Evolutionary conservation across 2,113 vertebrate species (phyloP).

Genomic region (Sarotherodon lohbergeri): DNA sequence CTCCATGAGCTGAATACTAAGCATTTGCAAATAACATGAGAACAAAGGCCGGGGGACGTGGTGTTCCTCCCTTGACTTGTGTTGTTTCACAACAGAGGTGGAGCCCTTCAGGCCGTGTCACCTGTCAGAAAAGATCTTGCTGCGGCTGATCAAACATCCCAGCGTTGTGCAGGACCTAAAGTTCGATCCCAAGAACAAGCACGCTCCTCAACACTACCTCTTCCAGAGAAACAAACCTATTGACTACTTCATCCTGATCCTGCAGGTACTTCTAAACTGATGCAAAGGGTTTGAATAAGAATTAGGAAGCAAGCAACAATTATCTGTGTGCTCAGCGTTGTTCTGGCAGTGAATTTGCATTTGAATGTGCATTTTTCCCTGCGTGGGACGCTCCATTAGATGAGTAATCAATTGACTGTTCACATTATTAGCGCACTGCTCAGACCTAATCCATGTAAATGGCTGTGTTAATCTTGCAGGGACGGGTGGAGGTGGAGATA

Average conservation of each 20-base stretch:
- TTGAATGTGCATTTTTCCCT: not conserved
- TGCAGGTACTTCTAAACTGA: constrained; percentile 78
- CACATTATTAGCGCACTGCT: not conserved
- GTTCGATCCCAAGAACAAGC: constrained; percentile 87
- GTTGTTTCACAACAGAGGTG: constrained; percentile 75
- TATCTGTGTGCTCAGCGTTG: not conserved
- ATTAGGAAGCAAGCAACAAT: too few species aligned
- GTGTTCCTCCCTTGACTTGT: not conserved
- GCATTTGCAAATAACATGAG: not conserved
- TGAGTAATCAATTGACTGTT: not conserved
- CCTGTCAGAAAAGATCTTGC: constrained; percentile 93
- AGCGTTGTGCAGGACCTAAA: constrained; percentile 91
- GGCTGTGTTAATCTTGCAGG: constrained; percentile 68
- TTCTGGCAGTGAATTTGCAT: not conserved
- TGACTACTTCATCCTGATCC: constrained; percentile 90
- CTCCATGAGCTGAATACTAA: not conserved
- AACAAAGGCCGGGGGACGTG: not conserved
- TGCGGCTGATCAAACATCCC: constrained; percentile 91
- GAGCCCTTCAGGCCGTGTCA: constrained; percentile 88
- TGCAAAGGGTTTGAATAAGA: not conserved
- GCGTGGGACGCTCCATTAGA: not conserved
- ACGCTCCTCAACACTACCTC: constrained; percentile 85
- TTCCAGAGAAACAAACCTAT: constrained; percentile 90
- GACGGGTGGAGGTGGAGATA: constrained; percentile 93
- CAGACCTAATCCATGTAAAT: not conserved